Conservation (phyloP, 1,140 invertebrate genomes). For the Drosophila lacertosa region DNA sequence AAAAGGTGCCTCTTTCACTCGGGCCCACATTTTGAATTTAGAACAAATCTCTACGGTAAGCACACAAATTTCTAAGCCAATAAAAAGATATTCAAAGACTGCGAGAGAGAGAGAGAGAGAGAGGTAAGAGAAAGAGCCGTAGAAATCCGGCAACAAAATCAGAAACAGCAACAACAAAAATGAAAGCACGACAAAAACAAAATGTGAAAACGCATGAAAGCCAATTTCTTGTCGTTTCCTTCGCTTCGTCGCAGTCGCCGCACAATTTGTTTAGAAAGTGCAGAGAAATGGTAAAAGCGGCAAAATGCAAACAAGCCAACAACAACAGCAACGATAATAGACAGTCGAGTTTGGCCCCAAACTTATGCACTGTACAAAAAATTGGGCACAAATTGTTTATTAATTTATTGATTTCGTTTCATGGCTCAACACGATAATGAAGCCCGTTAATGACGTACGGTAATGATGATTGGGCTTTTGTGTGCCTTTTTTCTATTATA, state of each 20-base stretch:
- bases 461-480: conserved; percentile 22
- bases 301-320: conserved; percentile 80
- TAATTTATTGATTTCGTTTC: conserved; percentile 76
- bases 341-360: conserved; percentile 55
- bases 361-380: conserved; percentile 54
- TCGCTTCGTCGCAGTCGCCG: conserved; percentile 51
- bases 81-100: conserved; percentile 69
- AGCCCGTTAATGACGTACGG: conserved; percentile 15
- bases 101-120: conserved; percentile 10
- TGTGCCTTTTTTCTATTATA: conserved; percentile 54
- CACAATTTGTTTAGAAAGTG: conserved; percentile 83
- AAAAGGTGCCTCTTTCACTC: conserved; percentile 65
- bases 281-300: conserved; percentile 83
- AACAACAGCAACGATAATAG: conserved; percentile 22
- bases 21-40: conserved; percentile 74
- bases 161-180: conserved; percentile 49
- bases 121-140: conserved; percentile 61
- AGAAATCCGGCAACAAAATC: conserved; percentile 61
- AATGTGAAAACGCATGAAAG: conserved; percentile 83
- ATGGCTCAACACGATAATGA: conserved; percentile 36
- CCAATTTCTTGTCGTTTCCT: conserved; percentile 65
- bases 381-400: conserved; percentile 72
- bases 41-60: conserved; percentile 70
- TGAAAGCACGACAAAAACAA: conserved; percentile 82
- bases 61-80: conserved; percentile 72